These are phyloP conservation scores for Pogonomyrmex californicus DNA, from an alignment of 1,140 invertebrate species.

Conservation along the genomic window DNA sequence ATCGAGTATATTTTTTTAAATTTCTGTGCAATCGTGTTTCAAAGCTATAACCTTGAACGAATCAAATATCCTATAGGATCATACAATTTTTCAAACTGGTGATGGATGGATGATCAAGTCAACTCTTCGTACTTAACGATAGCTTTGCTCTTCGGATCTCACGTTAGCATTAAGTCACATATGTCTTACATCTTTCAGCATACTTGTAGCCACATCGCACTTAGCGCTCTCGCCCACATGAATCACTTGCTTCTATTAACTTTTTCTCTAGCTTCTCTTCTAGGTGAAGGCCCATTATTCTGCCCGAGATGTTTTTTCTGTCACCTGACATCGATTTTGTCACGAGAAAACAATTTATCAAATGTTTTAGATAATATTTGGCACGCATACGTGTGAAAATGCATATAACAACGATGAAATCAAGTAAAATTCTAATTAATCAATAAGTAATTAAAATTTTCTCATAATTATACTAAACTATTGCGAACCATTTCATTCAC, in stretches of 20 bases:
- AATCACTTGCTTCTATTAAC: slow-evolving; percentile 67
- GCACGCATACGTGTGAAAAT: not conserved
- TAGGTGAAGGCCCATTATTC: slow-evolving; percentile 73
- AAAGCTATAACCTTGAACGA: not conserved
- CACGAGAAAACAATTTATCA: not conserved
- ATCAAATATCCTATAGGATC: slow-evolving; percentile 21
- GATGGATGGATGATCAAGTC: slow-evolving; percentile 59
- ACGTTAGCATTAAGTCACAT: slow-evolving; percentile 11
- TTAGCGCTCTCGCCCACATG: slow-evolving; percentile 52
- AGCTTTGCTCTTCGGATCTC: slow-evolving; percentile 21
- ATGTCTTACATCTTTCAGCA: slow-evolving; percentile 72
- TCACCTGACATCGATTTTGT: not conserved
- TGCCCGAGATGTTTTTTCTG: slow-evolving; percentile 2
- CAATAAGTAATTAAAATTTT: not conserved
- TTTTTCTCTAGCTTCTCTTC: slow-evolving; percentile 58
- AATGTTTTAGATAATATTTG: slow-evolving; percentile 17
- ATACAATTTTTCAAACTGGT: slow-evolving; percentile 61
- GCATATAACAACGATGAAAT: not conserved
- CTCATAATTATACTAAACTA: not conserved
- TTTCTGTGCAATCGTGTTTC: not conserved
- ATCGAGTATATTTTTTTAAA: not conserved
- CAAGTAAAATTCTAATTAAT: slow-evolving; percentile 25
- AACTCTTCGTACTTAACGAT: slow-evolving; percentile 10
- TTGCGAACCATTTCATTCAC: slow-evolving; percentile 37
- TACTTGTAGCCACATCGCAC: slow-evolving; percentile 61